These are phyloP conservation scores for Sylvia atricapilla DNA, from an alignment of 2,113 vertebrate species.

Conservation along the genomic window DNA sequence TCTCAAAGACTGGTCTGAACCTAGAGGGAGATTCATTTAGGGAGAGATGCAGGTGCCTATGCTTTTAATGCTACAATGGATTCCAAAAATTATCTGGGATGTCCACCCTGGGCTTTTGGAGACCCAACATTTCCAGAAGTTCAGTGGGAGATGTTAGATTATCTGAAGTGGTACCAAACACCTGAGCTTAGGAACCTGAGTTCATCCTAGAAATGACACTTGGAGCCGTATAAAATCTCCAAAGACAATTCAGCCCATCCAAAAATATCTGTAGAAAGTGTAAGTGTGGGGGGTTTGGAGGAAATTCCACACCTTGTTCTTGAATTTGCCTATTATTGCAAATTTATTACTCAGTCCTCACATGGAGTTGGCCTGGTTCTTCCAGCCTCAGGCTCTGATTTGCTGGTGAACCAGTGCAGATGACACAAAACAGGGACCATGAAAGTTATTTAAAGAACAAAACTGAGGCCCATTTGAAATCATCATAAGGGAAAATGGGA, in stretches of 20 bases:
- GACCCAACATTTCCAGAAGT: neutral
- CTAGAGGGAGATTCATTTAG: neutral
- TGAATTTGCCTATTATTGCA: neutral
- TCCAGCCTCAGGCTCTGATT: neutral
- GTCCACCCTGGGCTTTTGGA: neutral
- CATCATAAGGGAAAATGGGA: neutral
- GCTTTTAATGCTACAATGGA: neutral
- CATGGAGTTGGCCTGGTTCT: accelerated
- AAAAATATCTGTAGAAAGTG: neutral
- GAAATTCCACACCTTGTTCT: neutral
- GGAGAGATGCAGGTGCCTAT: neutral
- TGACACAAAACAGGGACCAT: neutral
- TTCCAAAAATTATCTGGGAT: neutral
- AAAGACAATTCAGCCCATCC: neutral
- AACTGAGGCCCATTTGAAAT: neutral
- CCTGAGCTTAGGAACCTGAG: neutral
- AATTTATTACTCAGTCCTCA: neutral
- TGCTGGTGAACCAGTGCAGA: neutral
- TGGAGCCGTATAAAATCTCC: neutral
- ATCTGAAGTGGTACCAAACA: neutral
- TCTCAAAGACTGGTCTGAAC: neutral
- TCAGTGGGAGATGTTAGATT: accelerated
- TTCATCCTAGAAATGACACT: neutral
- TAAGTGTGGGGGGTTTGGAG: neutral
- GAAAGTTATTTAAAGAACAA: neutral